Percentiles rank a stretch among this genome's conserved stretches.
phyloP scores from a whole-genome alignment of 2,113 vertebrate species.

The Pionites leucogaster region DNA sequence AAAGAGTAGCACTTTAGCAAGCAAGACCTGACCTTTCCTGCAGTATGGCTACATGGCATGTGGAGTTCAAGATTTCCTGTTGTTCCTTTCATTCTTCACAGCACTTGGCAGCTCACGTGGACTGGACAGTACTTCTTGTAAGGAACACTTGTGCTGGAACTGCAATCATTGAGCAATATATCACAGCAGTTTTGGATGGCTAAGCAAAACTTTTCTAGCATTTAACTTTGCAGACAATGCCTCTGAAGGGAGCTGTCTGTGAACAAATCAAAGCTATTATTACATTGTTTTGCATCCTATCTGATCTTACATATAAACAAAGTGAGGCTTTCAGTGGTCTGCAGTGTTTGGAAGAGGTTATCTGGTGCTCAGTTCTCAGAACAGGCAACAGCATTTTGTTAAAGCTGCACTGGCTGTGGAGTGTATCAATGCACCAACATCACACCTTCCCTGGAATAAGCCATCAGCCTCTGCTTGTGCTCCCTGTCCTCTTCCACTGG shows the following conservation, averaged over 20 bases:
- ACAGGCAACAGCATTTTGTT: rapidly evolving
- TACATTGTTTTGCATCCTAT: not conserved
- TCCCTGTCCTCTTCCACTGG: rapidly evolving
- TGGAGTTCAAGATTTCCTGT: not conserved
- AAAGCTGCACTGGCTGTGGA: rapidly evolving
- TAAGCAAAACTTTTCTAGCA: not conserved
- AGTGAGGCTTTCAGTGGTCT: not conserved
- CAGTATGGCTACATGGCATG: rapidly evolving
- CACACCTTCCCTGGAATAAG: not conserved
- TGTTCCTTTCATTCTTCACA: not conserved
- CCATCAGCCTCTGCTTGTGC: rapidly evolving
- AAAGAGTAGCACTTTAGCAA: not conserved
- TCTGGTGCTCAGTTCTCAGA: not conserved
- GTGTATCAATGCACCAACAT: rapidly evolving
- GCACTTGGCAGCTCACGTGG: not conserved
- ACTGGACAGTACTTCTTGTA: not conserved
- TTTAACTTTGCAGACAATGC: not conserved
- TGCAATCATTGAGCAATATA: not conserved
- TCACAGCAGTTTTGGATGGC: not conserved
- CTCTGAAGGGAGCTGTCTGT: not conserved
- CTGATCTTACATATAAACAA: not conserved
- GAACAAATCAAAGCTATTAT: not conserved
- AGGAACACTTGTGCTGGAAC: rapidly evolving
- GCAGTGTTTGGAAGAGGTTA: rapidly evolving
- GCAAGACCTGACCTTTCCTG: not conserved